Evolutionary conservation across 2,888 invertebrate species (phyloP).

Genomic region (Phania funesta): DNA sequence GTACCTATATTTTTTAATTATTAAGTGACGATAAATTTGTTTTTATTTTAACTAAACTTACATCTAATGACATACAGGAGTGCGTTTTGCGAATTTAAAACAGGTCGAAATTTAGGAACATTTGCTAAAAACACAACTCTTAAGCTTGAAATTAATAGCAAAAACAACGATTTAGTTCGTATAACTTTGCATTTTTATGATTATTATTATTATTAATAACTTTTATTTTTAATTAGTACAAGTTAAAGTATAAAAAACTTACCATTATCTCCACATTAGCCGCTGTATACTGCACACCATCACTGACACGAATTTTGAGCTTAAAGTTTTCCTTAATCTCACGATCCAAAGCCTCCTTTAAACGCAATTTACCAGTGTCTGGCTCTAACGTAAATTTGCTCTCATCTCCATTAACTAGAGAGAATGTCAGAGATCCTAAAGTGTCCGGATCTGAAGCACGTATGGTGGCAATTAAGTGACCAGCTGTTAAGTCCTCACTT

Average conservation of each 20-base stretch:
- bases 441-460: constrained; percentile 92
- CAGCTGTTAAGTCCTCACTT: constrained; percentile 92
- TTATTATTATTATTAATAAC: too few relatives aligned
- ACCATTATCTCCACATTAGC: constrained; percentile 90
- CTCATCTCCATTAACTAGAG: constrained; percentile 84
- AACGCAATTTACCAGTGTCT: constrained; percentile 86
- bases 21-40: too few relatives aligned
- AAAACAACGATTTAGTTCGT: too few relatives aligned
- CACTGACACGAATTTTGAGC: constrained; percentile 90
- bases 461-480: constrained; percentile 88
- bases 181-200: too few relatives aligned
- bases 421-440: constrained; percentile 88
- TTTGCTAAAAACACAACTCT: too few relatives aligned
- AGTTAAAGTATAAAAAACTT: constrained; percentile 74
- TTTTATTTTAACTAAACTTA: too few relatives aligned
- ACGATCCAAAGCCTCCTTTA: constrained; percentile 90
- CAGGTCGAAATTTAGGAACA: too few relatives aligned
- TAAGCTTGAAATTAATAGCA: too few relatives aligned
- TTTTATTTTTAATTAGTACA: neutral
- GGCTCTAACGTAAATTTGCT: constrained; percentile 88
- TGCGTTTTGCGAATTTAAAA: too few relatives aligned
- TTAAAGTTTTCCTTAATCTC: constrained; percentile 90
- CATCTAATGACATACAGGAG: too few relatives aligned
- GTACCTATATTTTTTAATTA: too few relatives aligned
- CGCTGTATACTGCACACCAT: constrained; percentile 93